Base-by-base conservation (phyloP, 1,140 invertebrate genomes). In the Diorhabda sublineata region DNA sequence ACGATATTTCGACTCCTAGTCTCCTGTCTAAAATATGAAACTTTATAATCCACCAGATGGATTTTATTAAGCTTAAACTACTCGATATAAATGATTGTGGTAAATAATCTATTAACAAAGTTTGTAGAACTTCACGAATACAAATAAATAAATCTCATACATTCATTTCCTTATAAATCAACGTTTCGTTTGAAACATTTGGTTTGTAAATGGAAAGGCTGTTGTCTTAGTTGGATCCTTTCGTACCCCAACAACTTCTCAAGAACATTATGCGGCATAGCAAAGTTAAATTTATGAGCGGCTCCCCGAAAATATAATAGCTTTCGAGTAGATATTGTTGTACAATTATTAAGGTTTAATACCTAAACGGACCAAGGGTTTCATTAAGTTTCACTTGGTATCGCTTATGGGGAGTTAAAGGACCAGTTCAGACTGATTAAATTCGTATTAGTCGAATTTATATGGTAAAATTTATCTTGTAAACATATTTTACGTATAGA, bases 311-410 rank as follows among this genome's bases (percentile, higher is more conserved):
- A n/a, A 62, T 62, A 62, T 62, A 47, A 62, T 62, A 45, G 42
- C 42, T 42, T 45, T 62, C 45, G 61, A 62, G 61, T 62, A 43
- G 61, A 62, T 62, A 62, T 62, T 62, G 61, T 62, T 62, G 61
- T 62, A 44, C 61, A 62, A 62, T 62, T 62, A 62, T 62, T 41
- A 9, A 7, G 42, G 9, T 8, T n/a, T 42, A 43, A 45, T 62
- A 62, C 61, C 61, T 62, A 26, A 26, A 26, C 11, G 7, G 61
- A 62, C 42, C 45, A 62, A 44, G 61, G n/a, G 61, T 44, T 62
- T 62, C 61, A 62, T 62, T 62, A 62, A 62, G 26, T 62, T 62
- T 45, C 9, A 62, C 61, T 62, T 44, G n/a, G 45, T n/a, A 62
- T 26, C 47, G n/a, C 6, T 6, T 8, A 52, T 4, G 47, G 47